phyloP scores from a whole-genome alignment of 2,888 invertebrate genomes.

The Drosophila imparisetae region DNA sequence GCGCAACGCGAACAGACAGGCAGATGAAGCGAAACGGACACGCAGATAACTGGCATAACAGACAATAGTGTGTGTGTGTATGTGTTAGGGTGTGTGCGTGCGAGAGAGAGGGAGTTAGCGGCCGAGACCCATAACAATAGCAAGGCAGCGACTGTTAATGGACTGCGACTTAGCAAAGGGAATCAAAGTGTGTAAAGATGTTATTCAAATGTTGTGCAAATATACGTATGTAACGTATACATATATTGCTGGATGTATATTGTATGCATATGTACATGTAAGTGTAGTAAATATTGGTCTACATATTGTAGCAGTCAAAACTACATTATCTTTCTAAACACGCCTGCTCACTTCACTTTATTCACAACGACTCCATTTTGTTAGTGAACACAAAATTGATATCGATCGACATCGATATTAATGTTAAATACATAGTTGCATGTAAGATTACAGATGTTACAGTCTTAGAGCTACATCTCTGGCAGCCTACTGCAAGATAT shows the following conservation, averaged over 20 bases:
- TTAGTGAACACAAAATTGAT: too few species aligned
- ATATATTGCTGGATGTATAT: not conserved
- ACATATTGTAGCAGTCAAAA: too few species aligned
- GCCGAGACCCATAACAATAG: constrained; percentile 21
- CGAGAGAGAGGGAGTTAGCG: constrained; percentile 5
- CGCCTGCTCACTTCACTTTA: too few species aligned
- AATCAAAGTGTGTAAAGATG: not conserved
- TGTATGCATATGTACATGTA: not conserved
- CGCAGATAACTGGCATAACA: constrained; percentile 33
- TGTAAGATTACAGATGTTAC: too few species aligned
- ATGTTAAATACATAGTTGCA: too few species aligned
- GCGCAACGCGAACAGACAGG: constrained; percentile 50
- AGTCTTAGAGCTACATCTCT: too few species aligned
- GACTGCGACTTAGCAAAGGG: constrained; percentile 34
- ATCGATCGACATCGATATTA: too few species aligned
- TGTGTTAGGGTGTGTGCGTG: not conserved
- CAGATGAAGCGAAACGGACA: constrained; percentile 21
- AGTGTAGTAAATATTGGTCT: not conserved
- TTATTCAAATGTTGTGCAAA: not conserved
- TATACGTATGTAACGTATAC: not conserved
- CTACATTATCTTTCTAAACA: too few species aligned
- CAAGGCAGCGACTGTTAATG: constrained; percentile 52
- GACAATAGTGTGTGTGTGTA: constrained; percentile 5
- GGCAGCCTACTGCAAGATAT: too few species aligned
- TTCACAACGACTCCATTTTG: too few species aligned